Conservation (phyloP, 1,140 invertebrate species). For the Anadara kagoshimensis region DNA sequence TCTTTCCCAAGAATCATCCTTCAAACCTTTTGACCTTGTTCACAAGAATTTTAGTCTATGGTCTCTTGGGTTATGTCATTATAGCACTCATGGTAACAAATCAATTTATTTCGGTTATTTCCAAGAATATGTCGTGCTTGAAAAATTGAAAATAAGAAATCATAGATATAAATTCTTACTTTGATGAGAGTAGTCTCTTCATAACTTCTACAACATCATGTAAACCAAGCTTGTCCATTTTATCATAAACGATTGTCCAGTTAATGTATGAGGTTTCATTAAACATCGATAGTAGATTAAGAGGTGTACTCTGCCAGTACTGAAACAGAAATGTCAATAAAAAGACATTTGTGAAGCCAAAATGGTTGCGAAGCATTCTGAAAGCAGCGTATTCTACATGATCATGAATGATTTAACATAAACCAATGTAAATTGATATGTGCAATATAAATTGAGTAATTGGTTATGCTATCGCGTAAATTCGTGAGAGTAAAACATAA, state of each 20-base stretch:
- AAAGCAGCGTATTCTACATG: neutral
- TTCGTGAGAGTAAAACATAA: no score
- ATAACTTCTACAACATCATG: slow-evolving; percentile 45
- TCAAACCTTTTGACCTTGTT: no score
- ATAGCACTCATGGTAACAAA: no score
- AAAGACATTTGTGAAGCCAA: neutral
- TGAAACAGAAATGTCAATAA: neutral
- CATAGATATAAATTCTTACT: slow-evolving; percentile 7
- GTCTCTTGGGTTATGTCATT: no score
- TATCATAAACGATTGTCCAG: slow-evolving; percentile 40
- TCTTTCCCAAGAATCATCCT: no score
- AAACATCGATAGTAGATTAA: slow-evolving; percentile 42
- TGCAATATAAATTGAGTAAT: no score
- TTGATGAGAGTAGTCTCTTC: slow-evolving; percentile 35
- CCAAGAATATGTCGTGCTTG: no score
- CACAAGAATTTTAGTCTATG: no score
- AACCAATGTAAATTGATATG: no score
- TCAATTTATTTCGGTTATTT: no score
- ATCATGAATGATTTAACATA: neutral
- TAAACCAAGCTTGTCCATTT: slow-evolving; percentile 43
- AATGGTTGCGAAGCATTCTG: neutral
- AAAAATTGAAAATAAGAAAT: neutral
- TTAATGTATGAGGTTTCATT: slow-evolving; percentile 36
- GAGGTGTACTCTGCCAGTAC: slow-evolving; percentile 40
- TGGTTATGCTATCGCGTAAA: no score